Evolutionary conservation across 2,113 vertebrate species (phyloP).

Genomic region (Columbina picui): DNA sequence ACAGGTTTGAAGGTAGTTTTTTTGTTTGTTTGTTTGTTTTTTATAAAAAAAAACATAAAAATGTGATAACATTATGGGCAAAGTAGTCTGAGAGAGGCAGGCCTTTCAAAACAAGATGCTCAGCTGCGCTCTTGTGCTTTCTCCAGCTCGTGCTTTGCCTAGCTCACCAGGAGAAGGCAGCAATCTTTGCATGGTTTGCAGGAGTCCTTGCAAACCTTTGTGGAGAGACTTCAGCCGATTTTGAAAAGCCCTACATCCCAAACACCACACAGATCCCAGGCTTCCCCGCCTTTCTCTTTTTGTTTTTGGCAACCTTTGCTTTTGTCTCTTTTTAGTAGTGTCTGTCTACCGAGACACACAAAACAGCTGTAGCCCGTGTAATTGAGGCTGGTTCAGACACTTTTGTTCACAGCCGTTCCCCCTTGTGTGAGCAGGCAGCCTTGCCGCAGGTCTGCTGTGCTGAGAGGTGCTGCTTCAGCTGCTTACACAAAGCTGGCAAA

Average conservation of each 20-base stretch:
- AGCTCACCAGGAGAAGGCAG: conserved; percentile 31
- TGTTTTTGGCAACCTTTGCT: neutral
- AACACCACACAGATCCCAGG: neutral
- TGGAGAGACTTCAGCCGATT: neutral
- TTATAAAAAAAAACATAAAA: neutral
- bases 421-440: neutral
- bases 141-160: neutral
- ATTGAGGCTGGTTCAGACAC: neutral
- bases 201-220: neutral
- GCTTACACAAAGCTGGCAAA: neutral
- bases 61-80: neutral
- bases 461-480: accelerated
- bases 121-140: neutral
- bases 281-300: neutral
- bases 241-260: neutral
- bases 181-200: accelerated
- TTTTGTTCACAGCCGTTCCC: neutral
- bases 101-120: neutral
- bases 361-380: accelerated
- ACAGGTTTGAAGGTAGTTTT: neutral
- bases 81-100: neutral
- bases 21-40: neutral
- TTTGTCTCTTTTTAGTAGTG: neutral
- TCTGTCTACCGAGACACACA: accelerated
- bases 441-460: accelerated